These are phyloP conservation scores for Ammodramus savannarum DNA, from an alignment of 2,113 vertebrate genomes.

Conservation along the genomic window DNA sequence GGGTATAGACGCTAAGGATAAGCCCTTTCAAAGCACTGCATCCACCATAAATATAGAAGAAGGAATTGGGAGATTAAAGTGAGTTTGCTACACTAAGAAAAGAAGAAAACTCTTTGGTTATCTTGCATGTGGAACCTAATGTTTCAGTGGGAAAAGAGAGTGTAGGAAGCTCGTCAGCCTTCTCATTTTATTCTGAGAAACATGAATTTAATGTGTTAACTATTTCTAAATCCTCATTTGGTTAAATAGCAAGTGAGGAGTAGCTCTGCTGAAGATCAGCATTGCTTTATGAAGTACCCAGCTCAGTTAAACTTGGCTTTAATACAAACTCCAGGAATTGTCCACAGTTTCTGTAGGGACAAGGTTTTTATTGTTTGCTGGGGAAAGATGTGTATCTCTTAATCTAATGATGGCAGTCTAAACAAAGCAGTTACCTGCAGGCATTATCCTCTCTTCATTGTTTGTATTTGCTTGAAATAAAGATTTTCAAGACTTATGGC, in stretches of 20 bases:
- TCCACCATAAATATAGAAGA: neutral
- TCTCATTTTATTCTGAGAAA: neutral
- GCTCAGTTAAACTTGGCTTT: neutral
- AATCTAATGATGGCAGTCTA: neutral
- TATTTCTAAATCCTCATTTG: neutral
- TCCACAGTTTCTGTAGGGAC: neutral
- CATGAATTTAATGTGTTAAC: neutral
- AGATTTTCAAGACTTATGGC: neutral
- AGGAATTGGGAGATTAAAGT: neutral
- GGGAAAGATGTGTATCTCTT: neutral
- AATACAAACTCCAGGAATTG: neutral
- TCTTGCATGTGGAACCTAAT: neutral
- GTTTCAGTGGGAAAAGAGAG: neutral
- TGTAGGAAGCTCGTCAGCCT: neutral
- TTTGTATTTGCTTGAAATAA: neutral
- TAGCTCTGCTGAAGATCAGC: neutral
- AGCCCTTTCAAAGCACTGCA: neutral
- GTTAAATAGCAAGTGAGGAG: neutral
- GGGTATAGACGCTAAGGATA: neutral
- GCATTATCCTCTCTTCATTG: neutral
- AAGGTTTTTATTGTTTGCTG: neutral
- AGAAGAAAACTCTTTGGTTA: neutral
- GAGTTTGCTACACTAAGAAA: neutral
- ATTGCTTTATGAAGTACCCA: neutral
- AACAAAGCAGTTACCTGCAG: neutral